phyloP scores from a whole-genome alignment of 2,797 vertebrate species.

The Manis pentadactyla region DNA sequence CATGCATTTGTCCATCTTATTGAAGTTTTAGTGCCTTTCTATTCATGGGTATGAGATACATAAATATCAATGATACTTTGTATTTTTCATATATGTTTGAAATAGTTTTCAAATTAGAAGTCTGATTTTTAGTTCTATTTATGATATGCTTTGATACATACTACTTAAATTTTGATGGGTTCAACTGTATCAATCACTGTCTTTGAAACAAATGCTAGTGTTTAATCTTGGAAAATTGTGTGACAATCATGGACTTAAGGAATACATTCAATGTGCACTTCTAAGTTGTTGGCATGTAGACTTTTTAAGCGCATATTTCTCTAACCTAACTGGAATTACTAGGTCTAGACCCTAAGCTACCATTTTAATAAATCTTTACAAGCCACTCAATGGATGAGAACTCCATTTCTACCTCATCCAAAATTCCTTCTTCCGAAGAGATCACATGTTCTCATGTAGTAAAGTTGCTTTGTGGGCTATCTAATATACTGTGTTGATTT shows the following conservation, averaged over 20 bases:
- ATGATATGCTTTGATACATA: neutral
- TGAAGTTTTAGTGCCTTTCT: neutral
- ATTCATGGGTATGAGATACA: neutral
- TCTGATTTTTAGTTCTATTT: neutral
- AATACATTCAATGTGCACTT: neutral
- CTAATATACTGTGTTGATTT: rapidly evolving
- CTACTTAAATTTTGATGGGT: neutral
- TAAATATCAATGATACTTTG: neutral
- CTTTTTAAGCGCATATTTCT: neutral
- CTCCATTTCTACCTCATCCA: neutral
- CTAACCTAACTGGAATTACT: neutral
- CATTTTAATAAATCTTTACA: neutral
- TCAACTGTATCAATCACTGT: neutral
- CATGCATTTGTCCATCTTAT: neutral
- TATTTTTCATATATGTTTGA: neutral
- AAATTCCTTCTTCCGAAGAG: neutral
- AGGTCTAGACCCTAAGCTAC: neutral
- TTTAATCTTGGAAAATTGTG: neutral
- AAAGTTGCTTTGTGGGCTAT: rapidly evolving
- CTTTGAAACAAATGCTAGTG: neutral
- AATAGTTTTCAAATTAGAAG: neutral
- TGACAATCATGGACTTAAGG: neutral
- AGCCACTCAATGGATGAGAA: neutral
- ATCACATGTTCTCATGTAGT: rapidly evolving
- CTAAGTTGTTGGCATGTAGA: neutral